Evolutionary conservation across 2,113 vertebrate species (phyloP).

Genomic region (Zootoca vivipara): DNA sequence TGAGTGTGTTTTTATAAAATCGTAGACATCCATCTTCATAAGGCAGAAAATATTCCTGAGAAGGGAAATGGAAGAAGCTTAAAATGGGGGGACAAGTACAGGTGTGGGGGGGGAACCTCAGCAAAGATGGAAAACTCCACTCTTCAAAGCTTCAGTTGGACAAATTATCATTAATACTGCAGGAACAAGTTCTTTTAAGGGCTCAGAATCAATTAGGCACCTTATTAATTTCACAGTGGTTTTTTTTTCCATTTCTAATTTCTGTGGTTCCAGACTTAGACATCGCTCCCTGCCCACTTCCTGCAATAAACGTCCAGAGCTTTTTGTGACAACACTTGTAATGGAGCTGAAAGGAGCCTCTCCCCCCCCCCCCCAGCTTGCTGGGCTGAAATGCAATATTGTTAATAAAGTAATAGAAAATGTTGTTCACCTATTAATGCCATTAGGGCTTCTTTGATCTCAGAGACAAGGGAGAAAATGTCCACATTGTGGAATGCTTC

Average conservation of each 20-base stretch:
- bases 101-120: neutral
- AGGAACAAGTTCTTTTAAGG: slow-evolving; percentile 47
- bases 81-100: neutral
- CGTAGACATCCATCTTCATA: neutral
- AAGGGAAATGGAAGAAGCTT: neutral
- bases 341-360: slow-evolving; percentile 36
- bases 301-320: slow-evolving; percentile 8
- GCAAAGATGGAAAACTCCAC: slow-evolving; percentile 13
- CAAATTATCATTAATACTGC: neutral
- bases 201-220: neutral
- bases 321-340: slow-evolving; percentile 32
- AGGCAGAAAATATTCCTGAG: neutral
- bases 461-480: slow-evolving; percentile 7
- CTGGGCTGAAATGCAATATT: slow-evolving; percentile 33
- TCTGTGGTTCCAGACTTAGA: neutral
- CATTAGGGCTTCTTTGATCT: slow-evolving; percentile 35
- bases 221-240: neutral
- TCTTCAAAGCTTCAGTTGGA: neutral
- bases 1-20: neutral
- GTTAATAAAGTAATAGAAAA: slow-evolving; percentile 32
- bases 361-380: slow-evolving; percentile 8
- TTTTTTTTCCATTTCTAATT: slow-evolving; percentile 16
- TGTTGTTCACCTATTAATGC: slow-evolving; percentile 22
- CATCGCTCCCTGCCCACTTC: slow-evolving; percentile 36
- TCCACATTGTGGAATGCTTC: slow-evolving; percentile 17